phyloP scores from a whole-genome alignment of 2,113 vertebrate genomes.

The Kryptolebias marmoratus region DNA sequence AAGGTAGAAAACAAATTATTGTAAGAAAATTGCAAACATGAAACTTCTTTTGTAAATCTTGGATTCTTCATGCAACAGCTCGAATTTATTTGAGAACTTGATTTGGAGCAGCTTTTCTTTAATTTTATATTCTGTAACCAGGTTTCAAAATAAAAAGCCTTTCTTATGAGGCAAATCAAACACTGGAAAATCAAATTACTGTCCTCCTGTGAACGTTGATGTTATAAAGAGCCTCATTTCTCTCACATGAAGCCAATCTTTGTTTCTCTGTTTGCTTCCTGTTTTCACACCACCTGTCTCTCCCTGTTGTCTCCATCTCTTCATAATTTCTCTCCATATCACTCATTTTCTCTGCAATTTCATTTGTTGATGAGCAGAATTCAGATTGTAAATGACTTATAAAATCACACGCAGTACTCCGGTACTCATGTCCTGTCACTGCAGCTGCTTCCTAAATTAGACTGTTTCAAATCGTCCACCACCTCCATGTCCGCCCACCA shows the following conservation, averaged over 20 bases:
- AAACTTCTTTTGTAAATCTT: too few species aligned
- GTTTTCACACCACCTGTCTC: slow-evolving; percentile 1
- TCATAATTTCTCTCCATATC: neutral
- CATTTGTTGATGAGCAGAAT: neutral
- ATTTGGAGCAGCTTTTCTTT: neutral
- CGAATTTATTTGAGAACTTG: too few species aligned
- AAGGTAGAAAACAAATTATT: too few species aligned
- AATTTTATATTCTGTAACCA: neutral
- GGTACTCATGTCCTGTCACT: slow-evolving; percentile 27
- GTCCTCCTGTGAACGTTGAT: neutral
- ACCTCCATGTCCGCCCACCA: slow-evolving; percentile 19
- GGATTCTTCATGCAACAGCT: too few species aligned
- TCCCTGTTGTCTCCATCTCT: neutral
- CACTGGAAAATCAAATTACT: neutral
- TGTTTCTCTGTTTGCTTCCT: neutral
- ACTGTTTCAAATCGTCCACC: slow-evolving; percentile 45
- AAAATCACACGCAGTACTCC: neutral
- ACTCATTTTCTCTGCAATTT: neutral
- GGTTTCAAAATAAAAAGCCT: neutral
- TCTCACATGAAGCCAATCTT: slow-evolving; percentile 4
- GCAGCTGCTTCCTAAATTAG: slow-evolving; percentile 55
- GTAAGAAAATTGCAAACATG: too few species aligned
- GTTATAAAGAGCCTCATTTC: slow-evolving; percentile 1
- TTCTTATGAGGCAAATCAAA: neutral
- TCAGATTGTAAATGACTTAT: slow-evolving; percentile 8